phyloP scores from a whole-genome alignment of 1,140 invertebrate genomes.

The Drosophila dunni region DNA sequence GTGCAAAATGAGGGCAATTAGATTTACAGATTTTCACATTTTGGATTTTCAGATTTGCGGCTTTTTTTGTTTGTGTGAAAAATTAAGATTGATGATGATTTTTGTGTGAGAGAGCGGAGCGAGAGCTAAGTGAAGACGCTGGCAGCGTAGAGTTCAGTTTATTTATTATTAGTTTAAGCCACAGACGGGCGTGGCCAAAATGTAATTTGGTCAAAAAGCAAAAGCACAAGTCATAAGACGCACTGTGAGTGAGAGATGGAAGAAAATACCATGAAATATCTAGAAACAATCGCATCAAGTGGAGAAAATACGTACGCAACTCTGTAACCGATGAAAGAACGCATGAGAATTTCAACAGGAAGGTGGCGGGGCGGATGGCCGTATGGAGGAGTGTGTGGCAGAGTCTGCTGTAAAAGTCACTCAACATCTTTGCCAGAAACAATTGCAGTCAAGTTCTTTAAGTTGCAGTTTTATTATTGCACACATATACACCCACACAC shows the following conservation, averaged over 20 bases:
- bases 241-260: conserved; percentile 13
- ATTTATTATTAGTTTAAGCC: conserved; percentile 73
- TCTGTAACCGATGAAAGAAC: conserved; percentile 35
- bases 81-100: conserved; percentile 77
- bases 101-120: neutral
- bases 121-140: neutral
- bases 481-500: conserved; percentile 43
- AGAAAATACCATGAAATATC: conserved; percentile 55
- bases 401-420: conserved; percentile 73
- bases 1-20: conserved; percentile 64
- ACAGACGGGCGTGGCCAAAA: conserved; percentile 40
- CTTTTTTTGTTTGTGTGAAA: conserved; percentile 28
- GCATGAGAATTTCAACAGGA: conserved; percentile 21
- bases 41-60: conserved; percentile 51
- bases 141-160: conserved; percentile 11
- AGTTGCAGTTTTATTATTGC: conserved; percentile 79
- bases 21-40: conserved; percentile 66
- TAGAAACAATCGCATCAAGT: conserved; percentile 64
- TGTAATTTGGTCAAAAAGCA: conserved; percentile 63
- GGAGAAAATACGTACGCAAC: conserved; percentile 55
- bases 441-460: conserved; percentile 82
- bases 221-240: conserved; percentile 73
- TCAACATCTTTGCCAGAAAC: conserved; percentile 75
- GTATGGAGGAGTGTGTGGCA: neutral
- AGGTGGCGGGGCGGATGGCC: neutral